phyloP scores from a whole-genome alignment of 2,888 invertebrate genomes.

The Acanthopleura granulata region DNA sequence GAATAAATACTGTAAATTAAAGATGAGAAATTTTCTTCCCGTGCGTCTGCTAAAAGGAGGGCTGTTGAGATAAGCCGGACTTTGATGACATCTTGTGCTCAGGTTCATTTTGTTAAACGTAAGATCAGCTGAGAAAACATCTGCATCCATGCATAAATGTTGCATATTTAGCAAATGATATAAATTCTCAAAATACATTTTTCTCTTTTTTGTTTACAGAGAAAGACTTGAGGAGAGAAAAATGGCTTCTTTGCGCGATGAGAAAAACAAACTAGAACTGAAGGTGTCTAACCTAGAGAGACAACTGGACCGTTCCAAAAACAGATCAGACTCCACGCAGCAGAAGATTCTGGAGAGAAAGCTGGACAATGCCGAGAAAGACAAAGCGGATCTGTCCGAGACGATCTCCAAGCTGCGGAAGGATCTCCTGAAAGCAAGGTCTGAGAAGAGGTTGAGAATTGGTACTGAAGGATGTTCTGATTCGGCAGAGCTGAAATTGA shows the following conservation, averaged over 20 bases:
- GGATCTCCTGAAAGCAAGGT: conserved; percentile 31
- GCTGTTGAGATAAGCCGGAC: too few relatives aligned
- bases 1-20: too few relatives aligned
- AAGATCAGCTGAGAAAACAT: too few relatives aligned
- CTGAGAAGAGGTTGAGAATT: not conserved
- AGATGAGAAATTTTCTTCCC: too few relatives aligned
- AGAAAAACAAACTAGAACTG: conserved; percentile 30
- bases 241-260: conserved; percentile 23
- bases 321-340: conserved; percentile 29
- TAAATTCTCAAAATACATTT: too few relatives aligned
- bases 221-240: conserved; percentile 19
- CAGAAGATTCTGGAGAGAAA: conserved; percentile 62
- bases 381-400: conserved; percentile 17
- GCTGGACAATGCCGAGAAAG: conserved; percentile 31
- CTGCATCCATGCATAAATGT: too few relatives aligned
- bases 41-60: too few relatives aligned
- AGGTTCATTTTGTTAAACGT: too few relatives aligned
- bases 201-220: not conserved
- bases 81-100: too few relatives aligned
- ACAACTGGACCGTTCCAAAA: conserved; percentile 36
- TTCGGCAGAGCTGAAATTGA: conserved; percentile 18
- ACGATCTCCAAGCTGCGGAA: conserved; percentile 20
- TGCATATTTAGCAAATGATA: too few relatives aligned
- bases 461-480: conserved; percentile 1
- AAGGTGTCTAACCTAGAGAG: conserved; percentile 49